Evolutionary conservation across 2,113 vertebrate species (phyloP), one percentile per base, ranked within the genome.

Genomic region (Lophius piscatorius): DNA sequence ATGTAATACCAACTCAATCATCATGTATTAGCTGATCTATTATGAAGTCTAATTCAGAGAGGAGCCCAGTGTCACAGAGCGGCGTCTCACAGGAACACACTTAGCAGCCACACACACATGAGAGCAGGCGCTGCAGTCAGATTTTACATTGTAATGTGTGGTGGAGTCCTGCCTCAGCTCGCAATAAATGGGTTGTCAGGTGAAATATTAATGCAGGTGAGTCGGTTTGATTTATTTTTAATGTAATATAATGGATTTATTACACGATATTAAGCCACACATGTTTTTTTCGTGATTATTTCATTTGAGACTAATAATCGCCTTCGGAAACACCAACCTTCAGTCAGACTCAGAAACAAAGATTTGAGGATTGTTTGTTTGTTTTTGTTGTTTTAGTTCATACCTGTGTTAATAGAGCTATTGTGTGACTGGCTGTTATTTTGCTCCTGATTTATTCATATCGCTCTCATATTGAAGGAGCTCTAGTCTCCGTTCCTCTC

Each of bases 171-270:
- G 16, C 56, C 69, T 62, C 33, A 34, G 44, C 70, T 85, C 76
- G 64, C 55, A 74, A 76, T 81, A 83, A 86, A 84, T 79, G 69
- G 71, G 51, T 58, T 36, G 26, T 63, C 57, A 35, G 73, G 75
- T 87, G 55, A 86, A 89, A 83, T 86, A 86, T 85, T 87, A 49
- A 86, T 87, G 79, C 0, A 42, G 70, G 61, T 51, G 54, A 57
- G 71, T 58, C n/a, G 52, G 48, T 65, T 64, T 50, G 49, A 67
- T 83, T 70, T 77, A 83, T 81, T 80, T 74, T 76, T 82, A 74
- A 78, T 83, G 69, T 7, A 35, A 65, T 50, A 47, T 78, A 74
- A 85, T 78, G 63, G 63, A 81, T 80, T 75, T 72, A 69, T 79
- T 65, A 65, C 64, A 68, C 45, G 23, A 63, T 68, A 81, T 83